These are phyloP conservation scores for Psittacula echo DNA, from an alignment of 2,797 vertebrate genomes.

Conservation along the genomic window DNA sequence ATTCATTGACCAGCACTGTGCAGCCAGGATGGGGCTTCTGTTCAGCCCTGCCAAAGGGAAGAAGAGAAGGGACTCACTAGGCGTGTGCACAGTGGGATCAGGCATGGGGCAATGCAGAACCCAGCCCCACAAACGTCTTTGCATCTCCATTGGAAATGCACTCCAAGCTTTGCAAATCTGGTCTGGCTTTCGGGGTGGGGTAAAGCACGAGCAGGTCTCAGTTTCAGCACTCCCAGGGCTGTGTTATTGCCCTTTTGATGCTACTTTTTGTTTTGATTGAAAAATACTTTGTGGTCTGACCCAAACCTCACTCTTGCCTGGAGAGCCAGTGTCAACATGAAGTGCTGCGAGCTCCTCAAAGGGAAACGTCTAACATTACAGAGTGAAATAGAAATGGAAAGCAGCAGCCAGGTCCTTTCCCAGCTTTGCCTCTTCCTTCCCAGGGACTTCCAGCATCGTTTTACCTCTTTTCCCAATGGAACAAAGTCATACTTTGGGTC, in stretches of 20 bases:
- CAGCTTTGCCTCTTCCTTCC: neutral
- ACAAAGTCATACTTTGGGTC: neutral
- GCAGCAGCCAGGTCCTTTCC: neutral
- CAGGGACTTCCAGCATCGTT: neutral
- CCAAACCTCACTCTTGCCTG: neutral
- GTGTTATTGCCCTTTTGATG: neutral
- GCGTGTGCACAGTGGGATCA: accelerated
- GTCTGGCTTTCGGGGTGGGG: neutral
- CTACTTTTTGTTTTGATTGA: neutral
- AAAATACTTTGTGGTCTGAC: neutral
- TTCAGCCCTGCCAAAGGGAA: neutral
- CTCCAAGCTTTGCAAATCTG: neutral
- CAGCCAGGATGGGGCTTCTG: neutral
- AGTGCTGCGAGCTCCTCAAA: neutral
- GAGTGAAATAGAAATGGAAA: neutral
- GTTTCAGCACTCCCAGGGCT: neutral
- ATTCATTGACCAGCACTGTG: neutral
- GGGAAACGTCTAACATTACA: neutral
- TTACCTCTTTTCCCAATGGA: neutral
- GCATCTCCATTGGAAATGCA: accelerated
- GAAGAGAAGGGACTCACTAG: neutral
- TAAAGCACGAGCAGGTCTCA: neutral
- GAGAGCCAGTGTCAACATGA: constrained; percentile 30
- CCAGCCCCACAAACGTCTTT: neutral
- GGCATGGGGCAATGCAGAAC: accelerated